Conservation (phyloP, 2,888 invertebrate genomes). For the Xestia rhomboidea region DNA sequence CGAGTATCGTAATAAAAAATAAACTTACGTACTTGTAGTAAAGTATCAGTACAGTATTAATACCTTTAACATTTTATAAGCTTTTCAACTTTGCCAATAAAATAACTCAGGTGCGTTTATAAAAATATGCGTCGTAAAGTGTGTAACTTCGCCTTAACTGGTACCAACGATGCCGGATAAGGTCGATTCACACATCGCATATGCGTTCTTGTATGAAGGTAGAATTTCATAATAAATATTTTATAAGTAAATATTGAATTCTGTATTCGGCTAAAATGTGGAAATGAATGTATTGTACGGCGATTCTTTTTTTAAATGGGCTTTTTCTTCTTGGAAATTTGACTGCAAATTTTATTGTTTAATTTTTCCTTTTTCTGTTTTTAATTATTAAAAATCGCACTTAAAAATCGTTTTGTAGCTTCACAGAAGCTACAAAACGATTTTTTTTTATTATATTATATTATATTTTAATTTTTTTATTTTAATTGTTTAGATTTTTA, state of each 20-base stretch:
- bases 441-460: too few relatives aligned
- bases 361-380: background rate
- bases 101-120: conserved; percentile 69
- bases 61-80: conserved; percentile 58
- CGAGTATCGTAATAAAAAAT: conserved; percentile 52
- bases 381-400: conserved; percentile 6
- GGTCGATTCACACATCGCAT: conserved; percentile 39
- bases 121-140: conserved; percentile 67
- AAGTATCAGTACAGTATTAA: conserved; percentile 52
- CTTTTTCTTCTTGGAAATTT: background rate
- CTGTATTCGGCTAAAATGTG: background rate
- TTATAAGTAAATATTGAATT: conserved; percentile 33
- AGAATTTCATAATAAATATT: conserved; percentile 52
- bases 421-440: conserved; percentile 14
- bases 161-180: conserved; percentile 31
- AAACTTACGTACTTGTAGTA: conserved; percentile 41
- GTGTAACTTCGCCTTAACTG: conserved; percentile 58
- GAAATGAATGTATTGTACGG: background rate
- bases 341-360: background rate
- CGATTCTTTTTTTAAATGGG: background rate
- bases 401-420: background rate
- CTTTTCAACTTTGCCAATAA: conserved; percentile 68
- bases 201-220: conserved; percentile 12
- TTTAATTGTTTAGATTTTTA: too few relatives aligned
- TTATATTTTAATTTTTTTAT: too few relatives aligned